phyloP scores from a whole-genome alignment of 2,113 vertebrate genomes.

The Mesoclemmys tuberculata region DNA sequence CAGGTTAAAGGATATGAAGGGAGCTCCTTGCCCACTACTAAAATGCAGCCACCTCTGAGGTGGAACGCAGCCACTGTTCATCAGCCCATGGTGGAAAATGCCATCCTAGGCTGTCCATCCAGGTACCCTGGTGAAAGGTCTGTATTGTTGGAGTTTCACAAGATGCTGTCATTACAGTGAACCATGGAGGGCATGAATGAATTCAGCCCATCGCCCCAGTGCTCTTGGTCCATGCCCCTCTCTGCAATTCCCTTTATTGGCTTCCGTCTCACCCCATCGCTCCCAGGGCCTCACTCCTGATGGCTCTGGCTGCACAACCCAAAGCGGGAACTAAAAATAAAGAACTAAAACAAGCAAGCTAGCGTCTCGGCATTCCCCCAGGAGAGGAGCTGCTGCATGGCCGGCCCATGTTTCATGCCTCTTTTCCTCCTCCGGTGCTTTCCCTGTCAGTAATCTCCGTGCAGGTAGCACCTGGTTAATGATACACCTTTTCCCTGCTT shows the following conservation, averaged over 20 bases:
- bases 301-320: not conserved
- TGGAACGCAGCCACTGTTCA: not conserved
- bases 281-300: not conserved
- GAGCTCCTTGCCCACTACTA: not conserved
- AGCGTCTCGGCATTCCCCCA: not conserved
- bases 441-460: not conserved
- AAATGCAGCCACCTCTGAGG: not conserved
- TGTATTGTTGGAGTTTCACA: not conserved
- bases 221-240: not conserved
- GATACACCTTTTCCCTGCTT: not conserved
- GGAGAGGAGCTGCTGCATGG: not conserved
- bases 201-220: not conserved
- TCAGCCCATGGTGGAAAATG: not conserved
- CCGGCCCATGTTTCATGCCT: not conserved
- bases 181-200: not conserved
- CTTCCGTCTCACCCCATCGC: not conserved
- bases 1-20: not conserved
- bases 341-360: not conserved
- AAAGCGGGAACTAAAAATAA: not conserved
- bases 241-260: not conserved
- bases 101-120: not conserved
- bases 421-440: constrained; percentile 4
- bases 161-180: not conserved
- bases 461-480: not conserved
- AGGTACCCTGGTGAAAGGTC: not conserved